These are phyloP conservation scores for Virgularia gustaviana DNA, from an alignment of 92 coral and sea anemone species.

Conservation along the genomic window DNA sequence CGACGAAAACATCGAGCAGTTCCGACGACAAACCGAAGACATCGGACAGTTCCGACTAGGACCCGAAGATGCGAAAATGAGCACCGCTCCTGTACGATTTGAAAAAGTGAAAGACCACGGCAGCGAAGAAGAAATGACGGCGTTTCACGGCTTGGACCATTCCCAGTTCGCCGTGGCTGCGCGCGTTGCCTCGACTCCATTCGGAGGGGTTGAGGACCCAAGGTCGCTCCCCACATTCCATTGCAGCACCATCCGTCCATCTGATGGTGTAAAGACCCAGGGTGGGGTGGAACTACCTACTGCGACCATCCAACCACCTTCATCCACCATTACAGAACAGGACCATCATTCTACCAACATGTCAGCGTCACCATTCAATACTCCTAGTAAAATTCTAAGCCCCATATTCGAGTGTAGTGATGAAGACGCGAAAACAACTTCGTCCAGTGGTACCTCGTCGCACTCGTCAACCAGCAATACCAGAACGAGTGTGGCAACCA, in stretches of 20 bases:
- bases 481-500: conserved; percentile 26
- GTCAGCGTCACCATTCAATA: conserved; percentile 32
- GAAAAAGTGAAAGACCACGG: not conserved
- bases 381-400: conserved; percentile 76
- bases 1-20: too few relatives aligned
- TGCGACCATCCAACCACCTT: too few relatives aligned
- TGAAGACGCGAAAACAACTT: conserved; percentile 67
- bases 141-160: conserved; percentile 1
- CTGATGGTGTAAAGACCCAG: conserved; percentile 9
- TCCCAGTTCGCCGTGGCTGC: conserved; percentile 64
- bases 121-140: conserved; percentile 7
- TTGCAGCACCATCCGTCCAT: conserved; percentile 67
- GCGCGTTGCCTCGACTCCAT: conserved; percentile 82
- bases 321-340: not conserved
- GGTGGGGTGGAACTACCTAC: not conserved
- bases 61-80: conserved; percentile 31
- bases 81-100: not conserved
- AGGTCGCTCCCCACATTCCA: conserved; percentile 59
- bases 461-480: conserved; percentile 47
- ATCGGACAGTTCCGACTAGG: conserved; percentile 24
- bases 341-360: not conserved
- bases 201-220: conserved; percentile 52
- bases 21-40: too few relatives aligned
- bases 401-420: conserved; percentile 91
- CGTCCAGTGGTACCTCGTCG: conserved; percentile 57